A percentile compares a stretch with the other conserved stretches of the same genome.
These are phyloP conservation scores for Thalassaphorura encarpata DNA, from an alignment of 1,140 invertebrate species.

Conservation along the genomic window DNA sequence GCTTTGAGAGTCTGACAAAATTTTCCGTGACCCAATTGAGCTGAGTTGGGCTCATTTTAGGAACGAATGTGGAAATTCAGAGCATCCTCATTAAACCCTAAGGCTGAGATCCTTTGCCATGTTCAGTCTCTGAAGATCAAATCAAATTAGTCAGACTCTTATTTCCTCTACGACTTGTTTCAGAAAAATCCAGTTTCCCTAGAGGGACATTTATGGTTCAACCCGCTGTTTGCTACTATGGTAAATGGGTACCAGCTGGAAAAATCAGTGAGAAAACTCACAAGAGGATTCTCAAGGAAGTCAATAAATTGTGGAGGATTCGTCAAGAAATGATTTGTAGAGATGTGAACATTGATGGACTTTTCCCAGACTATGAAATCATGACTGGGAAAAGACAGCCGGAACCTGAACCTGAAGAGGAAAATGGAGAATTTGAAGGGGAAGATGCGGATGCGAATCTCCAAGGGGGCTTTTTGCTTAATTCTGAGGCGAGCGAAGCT, in stretches of 20 bases:
- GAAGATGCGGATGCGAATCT: background rate
- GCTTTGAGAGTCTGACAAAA: too few relatives aligned
- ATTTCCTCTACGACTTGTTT: too few relatives aligned
- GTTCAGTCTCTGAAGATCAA: too few relatives aligned
- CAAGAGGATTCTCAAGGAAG: constrained; percentile 9
- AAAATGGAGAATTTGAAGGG: background rate
- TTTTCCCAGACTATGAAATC: constrained; percentile 8
- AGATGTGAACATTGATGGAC: constrained; percentile 1
- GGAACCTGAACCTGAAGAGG: background rate
- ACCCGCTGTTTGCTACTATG: constrained; percentile 15
- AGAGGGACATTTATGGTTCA: constrained; percentile 28
- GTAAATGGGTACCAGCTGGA: constrained; percentile 22
- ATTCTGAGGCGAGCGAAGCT: background rate
- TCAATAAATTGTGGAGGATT: constrained; percentile 20
- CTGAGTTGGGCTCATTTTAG: too few relatives aligned
- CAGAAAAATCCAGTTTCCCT: constrained; percentile 18
- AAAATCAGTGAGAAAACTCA: constrained; percentile 8
- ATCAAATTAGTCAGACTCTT: too few relatives aligned
- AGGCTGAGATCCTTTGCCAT: too few relatives aligned
- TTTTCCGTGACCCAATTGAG: too few relatives aligned
- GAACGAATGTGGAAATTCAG: too few relatives aligned
- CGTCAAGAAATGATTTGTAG: constrained; percentile 18
- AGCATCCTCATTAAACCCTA: too few relatives aligned
- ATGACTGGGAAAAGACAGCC: background rate
- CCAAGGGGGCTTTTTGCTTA: background rate